Evolutionary conservation across 2,888 invertebrate species (phyloP), one percentile per base, ranked within the genome.

Genomic region (Acanthopleura granulata): DNA sequence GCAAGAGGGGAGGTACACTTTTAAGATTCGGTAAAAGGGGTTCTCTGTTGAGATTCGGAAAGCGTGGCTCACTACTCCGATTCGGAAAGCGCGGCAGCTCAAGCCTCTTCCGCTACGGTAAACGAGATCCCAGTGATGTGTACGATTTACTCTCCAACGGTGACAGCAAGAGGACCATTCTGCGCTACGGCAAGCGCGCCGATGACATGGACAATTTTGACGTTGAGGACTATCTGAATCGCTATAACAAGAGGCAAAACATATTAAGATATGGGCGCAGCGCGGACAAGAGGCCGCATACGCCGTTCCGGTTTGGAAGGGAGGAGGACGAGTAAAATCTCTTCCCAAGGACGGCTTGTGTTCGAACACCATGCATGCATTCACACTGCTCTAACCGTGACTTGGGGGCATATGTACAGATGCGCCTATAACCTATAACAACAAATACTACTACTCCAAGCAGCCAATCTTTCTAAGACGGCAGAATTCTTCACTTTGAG

Each of bases 41-140:
- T n/a, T 77, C 79, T n/a, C 77, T 84, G 22, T 79, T 84, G 70
- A 75, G 84, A 29, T 84, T 83, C 72, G 84, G 84, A 25, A 83
- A 82, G 75, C 80, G 84, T 6, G 81, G 84, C 18, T 78, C 78
- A 18, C 77, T 84, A 29, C 76, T 84, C 30, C 79, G 84, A 22
- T 84, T 82, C 69, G 84, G 84, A 49, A 83, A 83, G 73, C 80
- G 85, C 1, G 77, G 81, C 18, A 74, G 79, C n/a, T 40, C 49
- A 25, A 70, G 51, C 51, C 72, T 75, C 29, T 75, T 75, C 51
- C 61, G 75, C 16, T 75, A 72, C 40, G 75, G 75, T 16, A 57
- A 71, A 62, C 40, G 75, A 6, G 27, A 71, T 25, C 18, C 40
- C 18, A 22, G 22, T 40, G 49, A 40, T 16, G 18, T 71, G 18